Evolutionary conservation across 53 echinoderm and acorn worm species (phyloP).

Genomic region (Antedon mediterranea): DNA sequence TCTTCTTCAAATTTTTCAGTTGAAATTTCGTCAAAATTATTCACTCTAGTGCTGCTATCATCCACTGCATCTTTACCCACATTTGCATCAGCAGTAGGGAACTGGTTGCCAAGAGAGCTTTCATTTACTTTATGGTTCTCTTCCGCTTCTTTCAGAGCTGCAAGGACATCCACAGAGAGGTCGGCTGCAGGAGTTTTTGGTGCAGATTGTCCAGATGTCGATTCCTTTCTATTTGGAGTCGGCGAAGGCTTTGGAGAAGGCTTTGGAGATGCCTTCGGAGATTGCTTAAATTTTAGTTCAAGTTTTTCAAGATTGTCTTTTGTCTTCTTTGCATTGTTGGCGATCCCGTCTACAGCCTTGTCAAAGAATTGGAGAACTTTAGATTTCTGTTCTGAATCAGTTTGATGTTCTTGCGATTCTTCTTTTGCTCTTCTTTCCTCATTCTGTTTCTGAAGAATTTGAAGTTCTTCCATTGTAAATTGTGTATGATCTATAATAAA

Average conservation of each 20-base stretch:
- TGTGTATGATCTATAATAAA: background rate
- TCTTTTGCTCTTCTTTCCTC: background rate
- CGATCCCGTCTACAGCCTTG: slow-evolving; percentile 67
- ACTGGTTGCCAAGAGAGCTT: too few species aligned
- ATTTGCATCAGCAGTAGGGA: background rate
- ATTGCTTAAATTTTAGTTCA: background rate
- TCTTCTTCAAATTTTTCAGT: background rate
- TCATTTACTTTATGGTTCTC: background rate
- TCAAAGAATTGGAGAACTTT: slow-evolving; percentile 25
- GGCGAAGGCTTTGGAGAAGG: background rate
- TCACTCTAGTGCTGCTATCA: background rate
- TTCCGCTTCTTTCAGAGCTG: slow-evolving; percentile 11
- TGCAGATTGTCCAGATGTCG: background rate
- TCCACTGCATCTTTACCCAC: background rate
- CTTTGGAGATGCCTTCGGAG: background rate
- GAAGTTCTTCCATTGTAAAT: background rate
- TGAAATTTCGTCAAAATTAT: background rate
- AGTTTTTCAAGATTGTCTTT: slow-evolving; percentile 40
- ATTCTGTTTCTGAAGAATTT: background rate
- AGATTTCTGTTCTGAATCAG: background rate
- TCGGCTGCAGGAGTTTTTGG: slow-evolving; percentile 19
- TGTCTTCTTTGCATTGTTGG: slow-evolving; percentile 36
- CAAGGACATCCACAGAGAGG: slow-evolving; percentile 16
- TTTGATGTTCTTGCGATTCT: background rate
- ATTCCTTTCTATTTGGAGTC: slow-evolving; percentile 12